Evolutionary conservation across 2,797 vertebrate genomes (phyloP), one percentile per base, ranked within the genome.

Genomic region (Anguilla obscura): DNA sequence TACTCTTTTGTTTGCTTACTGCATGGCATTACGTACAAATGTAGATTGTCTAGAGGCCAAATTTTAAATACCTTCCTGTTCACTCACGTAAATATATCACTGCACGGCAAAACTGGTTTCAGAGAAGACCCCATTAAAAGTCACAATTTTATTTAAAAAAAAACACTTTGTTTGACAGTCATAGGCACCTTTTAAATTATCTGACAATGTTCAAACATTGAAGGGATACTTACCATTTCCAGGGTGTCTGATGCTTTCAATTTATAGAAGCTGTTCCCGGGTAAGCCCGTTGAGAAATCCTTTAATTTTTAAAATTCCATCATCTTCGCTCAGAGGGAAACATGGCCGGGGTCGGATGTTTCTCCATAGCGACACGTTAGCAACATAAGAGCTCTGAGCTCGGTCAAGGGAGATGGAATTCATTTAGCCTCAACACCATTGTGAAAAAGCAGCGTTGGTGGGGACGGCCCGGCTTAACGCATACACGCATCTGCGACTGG

Each of bases 271-370:
- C 92, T 94, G 93, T 92, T 92, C 90, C 93, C 91, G 91, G 89
- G 92, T 90, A 91, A 90, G 90, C 91, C 69, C 87, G 89, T 91
- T 93, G 91, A 93, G 92, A 93, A 91, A 92, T 88, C 90, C 79
- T 91, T 94, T 91, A 86, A 95, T 94, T 93, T 96, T 96, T 95
- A 89, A 95, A 95, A 96, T 94, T 94, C 92, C 91, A 95, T 96
- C 94, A 94, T 89, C 92, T 89, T 89, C 89, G 90, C 88, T 90
- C 89, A 79, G 79, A 91, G 88, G 84, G 82, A 91, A 91, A 94
- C 93, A 92, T 36, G 80, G 86, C 60, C 88, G 45, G 58, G 90
- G 93, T 94, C 90, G 92, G 89, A 93, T 92, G 91, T 90, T 89
- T 92, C 84, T 87, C 89, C 86, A 90, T 85, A 90, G 86, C 89